Percentiles rank a stretch among this genome's conserved stretches.
Conservation (phyloP, 1,140 invertebrate genomes). For the Eupristina koningsbergeri region DNA sequence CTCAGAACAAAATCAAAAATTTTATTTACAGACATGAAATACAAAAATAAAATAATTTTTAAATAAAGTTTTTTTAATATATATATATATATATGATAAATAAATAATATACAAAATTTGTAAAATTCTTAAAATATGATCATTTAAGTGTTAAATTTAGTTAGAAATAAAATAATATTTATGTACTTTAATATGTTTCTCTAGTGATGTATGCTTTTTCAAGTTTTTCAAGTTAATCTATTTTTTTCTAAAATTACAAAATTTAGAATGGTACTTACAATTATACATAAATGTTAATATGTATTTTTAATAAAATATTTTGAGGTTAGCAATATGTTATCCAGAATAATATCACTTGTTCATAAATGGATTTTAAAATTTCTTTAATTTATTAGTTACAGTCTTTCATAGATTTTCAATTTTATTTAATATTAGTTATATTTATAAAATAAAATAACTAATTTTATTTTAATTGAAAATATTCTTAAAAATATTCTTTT, state of each 20-base stretch:
- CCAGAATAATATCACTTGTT: too few relatives aligned
- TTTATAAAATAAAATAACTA: too few relatives aligned
- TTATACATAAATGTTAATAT: neutral
- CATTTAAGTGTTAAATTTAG: neutral
- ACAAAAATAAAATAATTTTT: neutral
- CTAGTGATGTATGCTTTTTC: neutral
- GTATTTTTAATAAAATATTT: neutral
- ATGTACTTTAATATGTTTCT: neutral
- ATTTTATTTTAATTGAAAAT: neutral
- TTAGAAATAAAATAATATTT: neutral
- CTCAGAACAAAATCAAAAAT: neutral
- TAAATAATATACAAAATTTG: neutral
- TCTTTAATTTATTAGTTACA: too few relatives aligned
- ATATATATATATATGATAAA: neutral
- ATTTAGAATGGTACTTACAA: neutral
- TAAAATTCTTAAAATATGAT: neutral
- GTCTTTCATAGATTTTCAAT: neutral
- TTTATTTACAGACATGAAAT: neutral
- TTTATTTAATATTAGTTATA: neutral
- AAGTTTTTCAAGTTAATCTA: neutral
- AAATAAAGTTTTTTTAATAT: neutral
- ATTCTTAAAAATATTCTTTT: too few relatives aligned
- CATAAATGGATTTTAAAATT: too few relatives aligned
- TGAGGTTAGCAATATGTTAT: neutral
- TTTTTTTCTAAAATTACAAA: neutral